Evolutionary conservation across 2,797 vertebrate genomes (phyloP).

Genomic region (Danio aesculapii): DNA sequence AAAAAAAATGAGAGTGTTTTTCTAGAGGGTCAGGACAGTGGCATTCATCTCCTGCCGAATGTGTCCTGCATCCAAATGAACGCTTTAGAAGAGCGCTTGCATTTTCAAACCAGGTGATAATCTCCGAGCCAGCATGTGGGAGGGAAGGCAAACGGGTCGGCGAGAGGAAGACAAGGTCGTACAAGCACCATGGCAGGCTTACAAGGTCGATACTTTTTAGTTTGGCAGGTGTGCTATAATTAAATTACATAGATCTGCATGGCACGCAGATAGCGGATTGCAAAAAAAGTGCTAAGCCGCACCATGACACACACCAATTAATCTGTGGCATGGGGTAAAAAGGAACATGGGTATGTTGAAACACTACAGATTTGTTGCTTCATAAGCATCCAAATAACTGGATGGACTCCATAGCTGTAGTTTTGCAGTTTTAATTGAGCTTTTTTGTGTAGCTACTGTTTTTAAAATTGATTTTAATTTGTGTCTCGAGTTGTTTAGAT

Average conservation of each 20-base stretch:
- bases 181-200: conserved; percentile 55
- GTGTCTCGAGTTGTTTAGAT: no score
- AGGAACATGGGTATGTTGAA: conserved; percentile 45
- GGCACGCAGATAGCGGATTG: conserved; percentile 59
- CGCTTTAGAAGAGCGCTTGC: conserved; percentile 57
- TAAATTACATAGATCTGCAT: conserved; percentile 71
- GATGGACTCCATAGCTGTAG: no score
- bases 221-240: conserved; percentile 74
- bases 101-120: conserved; percentile 60
- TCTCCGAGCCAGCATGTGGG: conserved; percentile 56
- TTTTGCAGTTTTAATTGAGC: no score
- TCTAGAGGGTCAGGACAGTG: conserved; percentile 68
- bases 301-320: conserved; percentile 66
- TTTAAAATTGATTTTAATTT: no score
- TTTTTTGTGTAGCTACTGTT: no score
- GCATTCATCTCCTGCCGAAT: conserved; percentile 69
- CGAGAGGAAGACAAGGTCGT: conserved; percentile 50
- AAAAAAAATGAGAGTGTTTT: conserved; percentile 65
- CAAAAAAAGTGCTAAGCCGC: conserved; percentile 46
- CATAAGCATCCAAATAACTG: no score
- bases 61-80: conserved; percentile 70
- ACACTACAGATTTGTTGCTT: not conserved
- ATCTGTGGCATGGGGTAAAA: conserved; percentile 66
- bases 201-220: conserved; percentile 82
- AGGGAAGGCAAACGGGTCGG: conserved; percentile 48